A percentile compares a stretch with the other conserved stretches of the same genome.
Evolutionary conservation across 2,113 vertebrate genomes (phyloP).

Genomic region (Panurus biarmicus): DNA sequence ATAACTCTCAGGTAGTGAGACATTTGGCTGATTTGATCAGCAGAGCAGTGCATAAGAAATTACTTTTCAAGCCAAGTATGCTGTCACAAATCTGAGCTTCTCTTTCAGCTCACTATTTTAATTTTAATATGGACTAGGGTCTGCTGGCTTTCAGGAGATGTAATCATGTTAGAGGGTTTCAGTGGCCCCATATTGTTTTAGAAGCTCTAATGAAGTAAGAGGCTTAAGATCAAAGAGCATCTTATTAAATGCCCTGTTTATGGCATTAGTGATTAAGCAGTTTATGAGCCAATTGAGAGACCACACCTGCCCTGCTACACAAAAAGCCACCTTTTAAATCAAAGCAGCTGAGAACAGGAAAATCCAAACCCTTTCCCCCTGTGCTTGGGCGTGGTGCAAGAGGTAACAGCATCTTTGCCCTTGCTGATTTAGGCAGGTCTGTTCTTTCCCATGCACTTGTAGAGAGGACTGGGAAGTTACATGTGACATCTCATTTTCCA

Average conservation of each 20-base stretch:
- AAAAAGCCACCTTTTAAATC: neutral
- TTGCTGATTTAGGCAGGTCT: neutral
- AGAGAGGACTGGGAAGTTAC: neutral
- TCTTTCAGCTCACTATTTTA: conserved; percentile 30
- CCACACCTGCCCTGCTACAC: neutral
- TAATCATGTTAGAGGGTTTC: conserved; percentile 28
- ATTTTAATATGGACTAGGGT: neutral
- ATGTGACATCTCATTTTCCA: neutral
- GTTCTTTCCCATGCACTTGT: neutral
- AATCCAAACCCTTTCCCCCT: neutral
- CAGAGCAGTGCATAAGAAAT: conserved; percentile 35
- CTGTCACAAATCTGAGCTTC: neutral
- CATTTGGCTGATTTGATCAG: conserved; percentile 24
- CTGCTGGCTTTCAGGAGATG: conserved; percentile 2
- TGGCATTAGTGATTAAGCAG: conserved; percentile 16
- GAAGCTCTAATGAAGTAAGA: neutral
- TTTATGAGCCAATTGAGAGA: neutral
- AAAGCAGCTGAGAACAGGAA: neutral
- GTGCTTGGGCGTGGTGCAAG: neutral
- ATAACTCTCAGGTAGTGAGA: neutral
- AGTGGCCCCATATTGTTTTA: conserved; percentile 20
- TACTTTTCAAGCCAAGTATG: conserved; percentile 7
- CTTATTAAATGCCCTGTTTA: conserved; percentile 21
- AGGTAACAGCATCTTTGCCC: neutral
- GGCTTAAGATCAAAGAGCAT: conserved; percentile 37